Conservation (phyloP, 2,113 vertebrate species). For the Hippoglossus stenolepis region DNA sequence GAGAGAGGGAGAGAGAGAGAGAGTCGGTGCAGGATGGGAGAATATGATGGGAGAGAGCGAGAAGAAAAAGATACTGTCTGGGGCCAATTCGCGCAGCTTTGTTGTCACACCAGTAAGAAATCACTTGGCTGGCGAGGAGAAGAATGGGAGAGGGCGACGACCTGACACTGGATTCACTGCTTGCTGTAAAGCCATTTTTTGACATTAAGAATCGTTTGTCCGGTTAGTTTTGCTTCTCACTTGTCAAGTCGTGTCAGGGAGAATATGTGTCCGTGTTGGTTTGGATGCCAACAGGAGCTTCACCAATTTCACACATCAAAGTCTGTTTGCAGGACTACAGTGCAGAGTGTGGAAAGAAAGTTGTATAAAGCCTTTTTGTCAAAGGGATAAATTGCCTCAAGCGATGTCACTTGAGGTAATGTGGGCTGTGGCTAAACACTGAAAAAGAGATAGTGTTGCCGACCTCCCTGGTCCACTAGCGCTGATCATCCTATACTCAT, state of each 20-base stretch:
- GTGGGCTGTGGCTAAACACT: not conserved
- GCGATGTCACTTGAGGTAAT: not conserved
- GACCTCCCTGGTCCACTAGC: too few species aligned
- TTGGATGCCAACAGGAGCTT: not conserved
- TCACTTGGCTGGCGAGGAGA: slow-evolving; percentile 47
- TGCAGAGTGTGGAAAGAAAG: not conserved
- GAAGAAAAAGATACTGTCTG: slow-evolving; percentile 39
- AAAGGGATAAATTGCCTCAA: not conserved
- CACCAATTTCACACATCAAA: not conserved
- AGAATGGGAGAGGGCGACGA: slow-evolving; percentile 48
- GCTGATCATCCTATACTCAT: not conserved
- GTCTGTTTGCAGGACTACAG: not conserved
- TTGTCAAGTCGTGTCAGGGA: not conserved
- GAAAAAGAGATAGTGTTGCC: too few species aligned
- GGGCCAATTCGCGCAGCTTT: slow-evolving; percentile 61
- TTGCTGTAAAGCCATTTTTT: slow-evolving; percentile 20
- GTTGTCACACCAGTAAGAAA: slow-evolving; percentile 51
- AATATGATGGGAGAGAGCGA: slow-evolving; percentile 30
- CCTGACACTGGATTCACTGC: slow-evolving; percentile 32
- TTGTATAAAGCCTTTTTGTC: not conserved
- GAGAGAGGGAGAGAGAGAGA: slow-evolving; percentile 24
- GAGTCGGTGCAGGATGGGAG: slow-evolving; percentile 17
- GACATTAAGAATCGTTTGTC: slow-evolving; percentile 35
- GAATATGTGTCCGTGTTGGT: not conserved
- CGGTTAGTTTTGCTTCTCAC: slow-evolving; percentile 39